Conservation (phyloP, 2,888 invertebrate genomes). For the Ophonus ardosiacus region DNA sequence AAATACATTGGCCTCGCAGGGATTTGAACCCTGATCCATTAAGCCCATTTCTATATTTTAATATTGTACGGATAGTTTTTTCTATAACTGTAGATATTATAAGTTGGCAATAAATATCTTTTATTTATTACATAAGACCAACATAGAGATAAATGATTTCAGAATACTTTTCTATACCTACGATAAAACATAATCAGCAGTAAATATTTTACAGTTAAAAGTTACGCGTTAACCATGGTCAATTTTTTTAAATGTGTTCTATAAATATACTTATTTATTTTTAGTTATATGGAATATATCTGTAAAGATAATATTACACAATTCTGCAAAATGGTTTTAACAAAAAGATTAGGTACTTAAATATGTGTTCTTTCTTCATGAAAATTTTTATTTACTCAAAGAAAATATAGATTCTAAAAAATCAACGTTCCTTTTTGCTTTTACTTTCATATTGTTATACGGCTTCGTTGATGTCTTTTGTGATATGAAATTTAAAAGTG, state of each 20-base stretch:
- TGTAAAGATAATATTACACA: background rate
- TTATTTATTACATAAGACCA: background rate
- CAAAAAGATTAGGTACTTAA: too few species aligned
- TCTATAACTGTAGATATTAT: too few species aligned
- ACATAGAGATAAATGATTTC: background rate
- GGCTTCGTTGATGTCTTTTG: slow-evolving; percentile 1
- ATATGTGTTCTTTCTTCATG: background rate
- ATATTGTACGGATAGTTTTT: too few species aligned
- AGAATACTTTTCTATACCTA: background rate
- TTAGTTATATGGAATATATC: background rate
- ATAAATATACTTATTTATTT: background rate
- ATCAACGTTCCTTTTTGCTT: background rate
- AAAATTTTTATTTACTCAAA: background rate
- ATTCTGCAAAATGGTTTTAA: too few species aligned
- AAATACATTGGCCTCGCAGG: too few species aligned
- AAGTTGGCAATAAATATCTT: too few species aligned
- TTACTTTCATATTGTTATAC: background rate
- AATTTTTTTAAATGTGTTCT: background rate
- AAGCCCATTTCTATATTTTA: too few species aligned
- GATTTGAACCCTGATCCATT: too few species aligned
- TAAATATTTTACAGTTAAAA: background rate
- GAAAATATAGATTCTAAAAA: background rate
- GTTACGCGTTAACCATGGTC: background rate
- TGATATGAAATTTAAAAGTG: background rate
- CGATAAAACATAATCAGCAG: background rate